These are phyloP conservation scores for Sitobion miscanthi DNA, from an alignment of 1,140 invertebrate genomes.

Conservation along the genomic window DNA sequence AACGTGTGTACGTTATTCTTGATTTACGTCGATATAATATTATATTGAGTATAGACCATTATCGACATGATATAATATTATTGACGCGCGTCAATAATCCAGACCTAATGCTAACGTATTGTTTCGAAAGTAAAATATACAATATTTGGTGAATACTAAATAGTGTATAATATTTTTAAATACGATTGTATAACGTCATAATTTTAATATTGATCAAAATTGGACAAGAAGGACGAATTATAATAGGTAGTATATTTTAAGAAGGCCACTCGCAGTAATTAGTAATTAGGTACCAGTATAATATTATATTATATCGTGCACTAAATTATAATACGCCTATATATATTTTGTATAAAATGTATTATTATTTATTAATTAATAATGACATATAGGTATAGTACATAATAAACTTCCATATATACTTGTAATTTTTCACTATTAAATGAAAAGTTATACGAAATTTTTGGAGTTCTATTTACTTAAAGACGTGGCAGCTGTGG, in stretches of 20 bases:
- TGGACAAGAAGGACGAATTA: not conserved
- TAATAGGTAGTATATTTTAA: not conserved
- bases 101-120: not conserved
- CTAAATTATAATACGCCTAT: not conserved
- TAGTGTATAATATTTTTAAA: not conserved
- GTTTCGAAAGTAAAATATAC: not conserved
- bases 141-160: not conserved
- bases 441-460: not conserved
- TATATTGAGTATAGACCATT: not conserved
- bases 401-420: not conserved
- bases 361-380: slow-evolving; percentile 1
- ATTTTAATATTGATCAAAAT: not conserved
- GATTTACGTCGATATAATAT: not conserved
- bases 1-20: not conserved
- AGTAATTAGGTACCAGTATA: slow-evolving; percentile 15
- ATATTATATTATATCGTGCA: not conserved
- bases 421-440: not conserved
- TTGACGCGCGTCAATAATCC: not conserved
- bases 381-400: not conserved
- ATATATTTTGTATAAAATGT: not conserved
- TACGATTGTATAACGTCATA: not conserved
- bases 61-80: not conserved
- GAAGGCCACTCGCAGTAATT: slow-evolving; percentile 24
- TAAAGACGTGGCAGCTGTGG: not conserved
- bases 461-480: not conserved